Evolutionary conservation across 2,113 vertebrate species (phyloP), one percentile per base, ranked within the genome.

Genomic region (Reinhardtius hippoglossoides): DNA sequence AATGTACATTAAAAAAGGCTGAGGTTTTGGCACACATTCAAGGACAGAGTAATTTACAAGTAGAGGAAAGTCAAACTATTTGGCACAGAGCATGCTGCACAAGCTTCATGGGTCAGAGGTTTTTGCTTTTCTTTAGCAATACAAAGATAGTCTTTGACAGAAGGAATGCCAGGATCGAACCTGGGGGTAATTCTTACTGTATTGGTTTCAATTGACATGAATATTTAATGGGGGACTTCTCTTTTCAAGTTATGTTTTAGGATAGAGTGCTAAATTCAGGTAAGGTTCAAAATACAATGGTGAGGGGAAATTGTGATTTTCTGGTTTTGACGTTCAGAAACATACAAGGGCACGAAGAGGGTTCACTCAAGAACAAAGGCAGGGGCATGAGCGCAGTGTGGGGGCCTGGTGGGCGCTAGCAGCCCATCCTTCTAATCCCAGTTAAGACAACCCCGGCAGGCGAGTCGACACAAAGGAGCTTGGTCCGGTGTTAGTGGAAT

Each of bases 401-500:
- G 68, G 48, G 71, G 83, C 70, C 54, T 54, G 27, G 57, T 60
- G 81, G 78, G 58, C 46, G 50, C 71, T 4, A 21, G 42, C 55
- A 64, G 54, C 71, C 71, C 64, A 24, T 52, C 54, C 75, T 78
- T 55, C 81, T 91, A 93, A 93, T 94, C 91, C 89, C 69, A 81
- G 86, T 88, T 92, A 91, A 91, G 78, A 88, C 89, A 75, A 85
- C 71, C 74, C 87, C 63, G 46, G 78, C 85, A 87, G 90, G 66
- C 71, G 26, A 84, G 85, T 58, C 40, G 44, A 78, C 80, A 89
- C 82, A 87, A 84, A 92, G 85, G 78, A 86, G 85, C 81, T 89
- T 44, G 78, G 87, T 89, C 84, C 91, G 91, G 90, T 80, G 87
- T 91, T 88, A 88, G 85, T 65, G 87, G 89, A 88, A 91, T 92